A percentile compares a stretch with the other conserved stretches of the same genome.
phyloP scores from a whole-genome alignment of 92 coral and sea anemone species.

The Epizoanthus ramosus region DNA sequence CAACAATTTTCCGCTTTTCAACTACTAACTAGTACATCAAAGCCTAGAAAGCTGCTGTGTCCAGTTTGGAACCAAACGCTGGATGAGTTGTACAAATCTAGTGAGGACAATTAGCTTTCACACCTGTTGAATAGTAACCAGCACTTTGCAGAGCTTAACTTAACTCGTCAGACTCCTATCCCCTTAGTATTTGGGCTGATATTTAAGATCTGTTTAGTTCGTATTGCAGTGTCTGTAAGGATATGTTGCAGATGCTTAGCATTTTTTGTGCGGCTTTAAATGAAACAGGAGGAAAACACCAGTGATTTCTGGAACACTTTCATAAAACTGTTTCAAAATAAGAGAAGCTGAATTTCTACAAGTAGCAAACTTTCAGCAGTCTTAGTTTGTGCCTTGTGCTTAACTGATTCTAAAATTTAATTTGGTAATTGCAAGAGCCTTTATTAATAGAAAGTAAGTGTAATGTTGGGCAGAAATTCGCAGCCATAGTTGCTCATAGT shows the following conservation, averaged over 20 bases:
- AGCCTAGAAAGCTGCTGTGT: background rate
- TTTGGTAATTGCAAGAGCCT: no score
- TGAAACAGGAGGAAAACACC: background rate
- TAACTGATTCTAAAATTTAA: no score
- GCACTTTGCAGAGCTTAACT: background rate
- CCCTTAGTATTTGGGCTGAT: background rate
- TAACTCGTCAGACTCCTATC: background rate
- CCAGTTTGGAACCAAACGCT: background rate
- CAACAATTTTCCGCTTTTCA: background rate
- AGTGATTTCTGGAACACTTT: background rate
- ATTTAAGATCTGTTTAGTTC: background rate
- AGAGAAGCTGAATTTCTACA: background rate
- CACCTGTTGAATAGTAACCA: background rate
- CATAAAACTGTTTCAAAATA: background rate
- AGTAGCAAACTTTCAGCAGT: background rate
- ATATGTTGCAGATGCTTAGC: background rate
- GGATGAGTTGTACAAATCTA: background rate
- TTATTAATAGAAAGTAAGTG: no score
- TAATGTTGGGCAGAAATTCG: no score
- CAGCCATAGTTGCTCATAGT: background rate
- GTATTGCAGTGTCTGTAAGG: conserved; percentile 23
- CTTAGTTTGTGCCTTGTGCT: background rate
- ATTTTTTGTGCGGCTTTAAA: background rate
- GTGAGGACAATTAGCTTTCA: background rate
- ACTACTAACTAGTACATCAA: background rate